Evolutionary conservation across 1,140 invertebrate species (phyloP), one percentile per base, ranked within the genome.

Genomic region (Onthophagus taurus): DNA sequence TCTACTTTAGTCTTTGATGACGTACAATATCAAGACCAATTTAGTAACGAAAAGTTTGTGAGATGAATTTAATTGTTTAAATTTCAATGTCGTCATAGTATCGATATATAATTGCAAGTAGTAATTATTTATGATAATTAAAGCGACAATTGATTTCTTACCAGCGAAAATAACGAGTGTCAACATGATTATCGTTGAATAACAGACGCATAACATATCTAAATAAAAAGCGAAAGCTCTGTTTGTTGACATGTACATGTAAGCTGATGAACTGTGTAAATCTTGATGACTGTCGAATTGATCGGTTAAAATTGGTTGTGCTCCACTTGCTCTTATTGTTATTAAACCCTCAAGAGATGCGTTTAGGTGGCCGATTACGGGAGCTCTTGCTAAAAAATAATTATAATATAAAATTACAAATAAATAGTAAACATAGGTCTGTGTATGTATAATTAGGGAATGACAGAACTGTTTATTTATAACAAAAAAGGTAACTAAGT

Each of bases 321-420:
- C 80, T 18, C 74, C 71, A 53, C 85, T 89, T 0, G 90, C 87
- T 45, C 91, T 71, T 39, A 96, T 90, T 0, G 89, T 93, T 1
- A 83, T 74, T 23, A 96, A 69, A 6, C 92, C 91, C 63, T 87
- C 84, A 1, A 94, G 65, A 0, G 89, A 83, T 16, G 88, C 80
- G 60, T 83, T 89, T 37, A 96, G 68, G 58, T 94, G 89, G 9
- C 85, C 80, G 66, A 85, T 88, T 8, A 91, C 78, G 0, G 88
- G 87, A 63, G 77, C 81, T 24, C 79, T 72, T 38, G 78, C 80
- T 83, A 56, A 11, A 44, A 48, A 39, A 34, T 31, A 34, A 45
- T 18, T 14, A 41, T 41, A 20, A n/a, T n/a, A n/a, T n/a, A n/a
- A n/a, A n/a, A n/a, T n/a, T n/a, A n/a, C n/a, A n/a, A n/a, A n/a